Base-by-base conservation (phyloP, 2,797 vertebrate genomes). In the Apogon hyalosoma region DNA sequence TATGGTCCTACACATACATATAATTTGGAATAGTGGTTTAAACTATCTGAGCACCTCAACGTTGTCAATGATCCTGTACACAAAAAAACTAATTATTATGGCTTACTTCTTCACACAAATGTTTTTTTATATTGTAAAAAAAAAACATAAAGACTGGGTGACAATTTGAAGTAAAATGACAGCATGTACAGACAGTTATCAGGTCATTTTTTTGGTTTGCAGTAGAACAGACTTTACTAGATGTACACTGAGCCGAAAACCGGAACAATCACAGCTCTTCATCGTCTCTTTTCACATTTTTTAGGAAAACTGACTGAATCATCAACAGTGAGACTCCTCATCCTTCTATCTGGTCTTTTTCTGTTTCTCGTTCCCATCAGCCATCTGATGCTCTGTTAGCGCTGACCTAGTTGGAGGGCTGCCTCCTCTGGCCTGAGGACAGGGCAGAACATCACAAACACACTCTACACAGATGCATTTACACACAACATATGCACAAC, bases 321-420 rank as follows among this genome's bases (percentile, higher is more conserved):
- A 43, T 43, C 6, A 43, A 15, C 14, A n/a, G 13, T 15, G 14
- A 15, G n/a, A 1, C 56, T 45, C 45, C 49, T 18, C 65, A 24
- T 55, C 68, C 13, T 11, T 71, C 39, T 61, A 28, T 58, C 53
- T 59, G 38, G 16, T 48, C 52, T 12, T 60, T 40, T 51, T 64
- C 49, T 53, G 19, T 47, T 42, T 53, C 39, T 63, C 16, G 19
- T 45, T 46, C 68, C 51, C 49, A 57, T 65, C 68, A 74, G 63
- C 50, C 71, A 69, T 74, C 79, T 79, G 63, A 80, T 59, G 65
- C 69, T 72, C 73, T 75, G 83, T 75, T 85, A 73, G 79, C 73
- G 15, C 28, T 88, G 88, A 89, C 89, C 89, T 82, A 90, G 73
- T 84, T 89, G 79, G 77, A 80, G 46, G 62, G 63, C 65, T 67